Evolutionary conservation across 2,888 invertebrate genomes (phyloP), one percentile per base, ranked within the genome.

Genomic region (Netelia virgata): DNA sequence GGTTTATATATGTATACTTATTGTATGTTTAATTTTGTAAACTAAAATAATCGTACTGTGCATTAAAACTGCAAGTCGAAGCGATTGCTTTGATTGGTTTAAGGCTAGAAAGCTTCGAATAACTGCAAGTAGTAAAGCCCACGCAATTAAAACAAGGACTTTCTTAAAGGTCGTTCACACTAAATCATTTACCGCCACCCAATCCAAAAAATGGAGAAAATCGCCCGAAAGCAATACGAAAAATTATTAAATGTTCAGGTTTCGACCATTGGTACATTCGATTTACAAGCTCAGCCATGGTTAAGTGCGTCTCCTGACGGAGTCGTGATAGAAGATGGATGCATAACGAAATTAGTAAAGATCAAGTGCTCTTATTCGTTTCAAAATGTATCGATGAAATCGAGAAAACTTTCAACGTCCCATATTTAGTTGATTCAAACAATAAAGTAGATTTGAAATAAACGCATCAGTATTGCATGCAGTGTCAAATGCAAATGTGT

Each of bases 351-450:
- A 55, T 23, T 79, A 47, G 43, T 86, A 10, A 85, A 86, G 18
- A 68, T 86, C n/a, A 86, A 86, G 50, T 86, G 85, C 59, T 82
- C 85, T n/a, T 70, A 53, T 10, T 68, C 66, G 16, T 85, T 83
- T 28, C 18, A 66, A 64, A 80, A 81, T 14, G 23, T 72, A 28
- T 50, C 83, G 55, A 83, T 72, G 10, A 50, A n/a, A 20, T 16
- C 0, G 36, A 36, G 18, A 53, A 41, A n/a, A 77, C 55, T 36
- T 75, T 76, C 11, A 61, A 53, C 8, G 70, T 72, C 41, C 57
- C 57, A 41, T 78, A 82, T 61, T 28, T 83, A 10, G 8, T 57
- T 43, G n/a, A 70, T 36, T 14, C 11, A 36, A 50, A 74, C 10
- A 36, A 47, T 11, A 55, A 68, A 16, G 43, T 74, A 20, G 43